These are phyloP conservation scores for Melanogrammus aeglefinus DNA, from an alignment of 2,797 vertebrate species.

Conservation along the genomic window DNA sequence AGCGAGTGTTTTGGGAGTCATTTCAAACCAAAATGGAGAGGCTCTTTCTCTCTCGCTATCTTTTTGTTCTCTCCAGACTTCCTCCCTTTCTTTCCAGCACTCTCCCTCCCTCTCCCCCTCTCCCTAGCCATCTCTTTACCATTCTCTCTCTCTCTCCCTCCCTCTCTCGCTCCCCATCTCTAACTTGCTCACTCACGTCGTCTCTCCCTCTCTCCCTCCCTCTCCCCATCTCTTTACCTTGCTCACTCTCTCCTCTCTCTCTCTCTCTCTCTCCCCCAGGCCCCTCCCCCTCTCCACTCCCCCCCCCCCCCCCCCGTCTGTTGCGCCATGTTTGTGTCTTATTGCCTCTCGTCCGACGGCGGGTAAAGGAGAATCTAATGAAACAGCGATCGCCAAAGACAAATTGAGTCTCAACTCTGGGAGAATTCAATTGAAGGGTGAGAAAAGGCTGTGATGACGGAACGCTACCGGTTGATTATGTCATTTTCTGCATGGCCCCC, in stretches of 20 bases:
- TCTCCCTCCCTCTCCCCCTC: not conserved
- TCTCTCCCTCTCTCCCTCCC: too few relatives aligned
- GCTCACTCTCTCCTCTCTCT: not conserved
- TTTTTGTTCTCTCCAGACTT: not conserved
- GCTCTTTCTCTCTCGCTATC: not conserved
- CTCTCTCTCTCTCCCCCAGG: too few relatives aligned
- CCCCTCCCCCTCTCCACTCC: too few relatives aligned
- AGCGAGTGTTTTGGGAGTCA: not conserved
- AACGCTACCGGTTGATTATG: not conserved
- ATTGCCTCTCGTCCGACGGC: not conserved
- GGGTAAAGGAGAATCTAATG: not conserved
- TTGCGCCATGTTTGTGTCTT: not conserved
- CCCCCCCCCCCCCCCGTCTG: not conserved
- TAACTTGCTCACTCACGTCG: not conserved
- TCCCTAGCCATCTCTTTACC: too few relatives aligned
- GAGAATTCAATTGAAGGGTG: not conserved
- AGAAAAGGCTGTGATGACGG: not conserved
- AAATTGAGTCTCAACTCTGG: not conserved
- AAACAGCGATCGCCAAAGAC: not conserved
- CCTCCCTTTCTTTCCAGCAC: not conserved
- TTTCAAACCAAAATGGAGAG: not conserved
- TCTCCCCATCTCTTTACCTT: too few relatives aligned
- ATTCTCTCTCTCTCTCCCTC: too few relatives aligned
- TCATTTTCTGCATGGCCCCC: not conserved
- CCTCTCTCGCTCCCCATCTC: too few relatives aligned